Conservation (phyloP, 2,113 vertebrate species). For the Forbesichthys papilliferus region DNA sequence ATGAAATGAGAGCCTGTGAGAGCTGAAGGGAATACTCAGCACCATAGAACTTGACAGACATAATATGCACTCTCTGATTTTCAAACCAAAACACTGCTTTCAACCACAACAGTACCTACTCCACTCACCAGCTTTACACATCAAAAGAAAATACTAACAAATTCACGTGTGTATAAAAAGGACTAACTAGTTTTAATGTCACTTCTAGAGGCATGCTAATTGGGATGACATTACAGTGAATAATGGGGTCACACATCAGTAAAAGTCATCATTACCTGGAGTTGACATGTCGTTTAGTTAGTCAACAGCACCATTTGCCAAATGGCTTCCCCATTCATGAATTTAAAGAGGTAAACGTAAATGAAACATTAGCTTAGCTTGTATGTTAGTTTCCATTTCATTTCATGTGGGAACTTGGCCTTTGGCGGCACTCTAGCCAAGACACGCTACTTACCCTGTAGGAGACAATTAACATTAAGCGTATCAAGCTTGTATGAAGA, state of each 20-base stretch:
- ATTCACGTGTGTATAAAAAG: too few species aligned
- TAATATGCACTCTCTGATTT: too few species aligned
- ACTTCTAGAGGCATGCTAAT: constrained; percentile 20
- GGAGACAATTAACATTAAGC: constrained; percentile 48
- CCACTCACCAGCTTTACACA: too few species aligned
- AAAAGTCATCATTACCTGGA: not conserved
- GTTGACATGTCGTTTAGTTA: constrained; percentile 54
- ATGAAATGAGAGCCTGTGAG: too few species aligned
- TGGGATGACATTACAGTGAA: constrained; percentile 10
- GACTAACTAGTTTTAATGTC: too few species aligned
- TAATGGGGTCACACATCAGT: constrained; percentile 14
- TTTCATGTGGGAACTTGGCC: constrained; percentile 19
- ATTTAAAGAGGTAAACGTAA: not conserved
- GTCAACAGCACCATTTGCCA: constrained; percentile 36
- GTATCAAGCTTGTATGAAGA: not conserved
- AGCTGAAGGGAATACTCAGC: too few species aligned
- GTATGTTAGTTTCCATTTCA: constrained; percentile 2
- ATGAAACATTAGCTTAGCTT: constrained; percentile 8
- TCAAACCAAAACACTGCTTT: too few species aligned
- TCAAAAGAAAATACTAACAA: too few species aligned
- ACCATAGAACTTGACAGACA: too few species aligned
- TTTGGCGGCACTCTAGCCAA: constrained; percentile 38
- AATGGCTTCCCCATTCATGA: not conserved
- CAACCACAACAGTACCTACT: too few species aligned
- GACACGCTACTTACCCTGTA: constrained; percentile 36